Evolutionary conservation across 2,113 vertebrate genomes (phyloP), one percentile per base, ranked within the genome.

Genomic region (Heterochromis multidens): DNA sequence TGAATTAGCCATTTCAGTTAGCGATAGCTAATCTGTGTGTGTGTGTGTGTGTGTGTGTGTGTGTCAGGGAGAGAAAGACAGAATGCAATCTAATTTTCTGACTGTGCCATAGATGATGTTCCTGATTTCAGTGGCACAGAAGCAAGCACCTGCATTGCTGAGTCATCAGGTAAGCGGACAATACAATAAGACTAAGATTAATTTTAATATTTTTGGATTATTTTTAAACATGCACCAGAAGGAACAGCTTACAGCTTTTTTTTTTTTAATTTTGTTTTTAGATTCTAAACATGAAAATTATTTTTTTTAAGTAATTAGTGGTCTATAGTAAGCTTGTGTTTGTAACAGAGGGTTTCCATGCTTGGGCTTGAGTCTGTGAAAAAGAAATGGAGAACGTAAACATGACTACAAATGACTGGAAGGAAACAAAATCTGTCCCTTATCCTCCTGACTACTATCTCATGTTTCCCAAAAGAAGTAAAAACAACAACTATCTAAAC

Each of bases 11-110:
- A 80, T 89, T 85, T 57, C 17, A 60, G 43, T 65, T 2, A 58
- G 62, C 49, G 52, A 31, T 1, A 1, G 33, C 74, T 82, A 67
- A 89, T 93, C 84, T 37, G 70, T 27, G 52, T 46, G 29, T 85
- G 58, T 23, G 78, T 5, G 19, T 6, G 59, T 11, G 59, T 1
- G 59, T 5, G 21, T 14, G 57, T 14, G 12, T 8, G 6, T 27
- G 58, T 9, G 59, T 31, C 6, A 19, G 49, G 3, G 19, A 56
- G 52, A 54, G 21, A 56, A 4, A 54, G 52, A 54, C 19, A 62
- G 63, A 78, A 79, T 76, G 59, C 63, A 17, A 70, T 89, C 23
- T 77, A 43, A 90, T 88, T 84, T 70, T 84, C 84, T 84, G 62
- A 83, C 77, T 61, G 81, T 82, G 74, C 58, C 88, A 83, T 74